Evolutionary conservation across 2,888 invertebrate species (phyloP).

Genomic region (Sympetrum striolatum): DNA sequence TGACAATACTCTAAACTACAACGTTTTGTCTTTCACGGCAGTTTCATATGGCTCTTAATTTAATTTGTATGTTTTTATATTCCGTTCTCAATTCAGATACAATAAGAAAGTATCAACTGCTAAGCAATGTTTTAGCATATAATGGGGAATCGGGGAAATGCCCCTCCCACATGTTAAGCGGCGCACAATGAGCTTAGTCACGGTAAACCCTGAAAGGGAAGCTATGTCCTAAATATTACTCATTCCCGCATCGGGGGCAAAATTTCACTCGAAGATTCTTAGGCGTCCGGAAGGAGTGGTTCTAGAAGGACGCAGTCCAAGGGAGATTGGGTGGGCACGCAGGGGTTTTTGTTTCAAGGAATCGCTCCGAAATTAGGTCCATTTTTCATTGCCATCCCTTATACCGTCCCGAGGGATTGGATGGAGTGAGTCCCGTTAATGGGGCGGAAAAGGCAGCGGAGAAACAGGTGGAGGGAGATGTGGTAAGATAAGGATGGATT

Average conservation of each 20-base stretch:
- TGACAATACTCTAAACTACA: no score
- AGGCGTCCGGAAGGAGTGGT: neutral
- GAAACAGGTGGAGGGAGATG: slow-evolving; percentile 21
- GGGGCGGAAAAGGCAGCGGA: slow-evolving; percentile 3
- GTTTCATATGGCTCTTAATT: no score
- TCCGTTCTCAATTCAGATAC: no score
- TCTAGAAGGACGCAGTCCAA: neutral
- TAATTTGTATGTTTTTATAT: no score
- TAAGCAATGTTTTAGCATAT: no score
- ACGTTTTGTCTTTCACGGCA: no score
- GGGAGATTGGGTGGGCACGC: slow-evolving; percentile 33
- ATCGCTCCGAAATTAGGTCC: slow-evolving; percentile 38
- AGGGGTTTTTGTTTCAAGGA: slow-evolving; percentile 38
- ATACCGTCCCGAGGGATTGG: slow-evolving; percentile 26
- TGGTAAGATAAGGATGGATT: slow-evolving; percentile 22
- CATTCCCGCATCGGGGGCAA: neutral
- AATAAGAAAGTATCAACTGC: no score
- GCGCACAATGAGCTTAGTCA: no score
- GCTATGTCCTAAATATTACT: no score
- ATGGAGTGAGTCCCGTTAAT: slow-evolving; percentile 36
- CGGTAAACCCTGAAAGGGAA: no score
- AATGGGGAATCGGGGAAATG: no score
- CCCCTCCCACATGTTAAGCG: no score
- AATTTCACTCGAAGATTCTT: neutral
- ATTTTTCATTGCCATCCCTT: slow-evolving; percentile 39